Evolutionary conservation across 2,888 invertebrate species (phyloP).

Genomic region (Nemotelus pantherinus): DNA sequence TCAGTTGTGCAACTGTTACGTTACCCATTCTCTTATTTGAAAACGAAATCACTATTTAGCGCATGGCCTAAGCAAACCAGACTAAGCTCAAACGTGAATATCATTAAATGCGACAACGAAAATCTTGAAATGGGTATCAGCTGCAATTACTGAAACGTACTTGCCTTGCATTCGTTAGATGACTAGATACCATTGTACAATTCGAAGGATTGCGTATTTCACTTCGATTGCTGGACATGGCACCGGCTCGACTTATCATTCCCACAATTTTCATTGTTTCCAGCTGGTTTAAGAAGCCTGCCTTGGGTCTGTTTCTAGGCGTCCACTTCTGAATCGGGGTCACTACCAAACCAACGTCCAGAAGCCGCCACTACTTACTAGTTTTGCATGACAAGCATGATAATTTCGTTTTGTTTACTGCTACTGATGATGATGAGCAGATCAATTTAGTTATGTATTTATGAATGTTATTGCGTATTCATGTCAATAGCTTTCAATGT

Average conservation of each 20-base stretch:
- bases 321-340: background rate
- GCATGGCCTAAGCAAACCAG: too few relatives aligned
- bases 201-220: constrained; percentile 15
- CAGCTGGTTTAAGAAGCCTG: constrained; percentile 8
- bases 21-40: background rate
- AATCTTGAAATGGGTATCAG: constrained; percentile 28
- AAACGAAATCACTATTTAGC: too few relatives aligned
- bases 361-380: background rate
- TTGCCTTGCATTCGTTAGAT: constrained; percentile 22
- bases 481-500: too few relatives aligned
- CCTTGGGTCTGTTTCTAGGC: constrained; percentile 29
- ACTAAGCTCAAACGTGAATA: too few relatives aligned
- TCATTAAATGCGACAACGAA: background rate
- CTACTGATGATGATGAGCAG: background rate
- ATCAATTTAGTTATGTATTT: background rate
- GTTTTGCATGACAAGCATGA: background rate
- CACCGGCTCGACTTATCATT: constrained; percentile 2
- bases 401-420: background rate
- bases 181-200: constrained; percentile 27
- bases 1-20: constrained; percentile 16
- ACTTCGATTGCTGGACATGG: constrained; percentile 23
- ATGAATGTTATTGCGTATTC: too few relatives aligned
- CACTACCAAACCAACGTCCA: constrained; percentile 15
- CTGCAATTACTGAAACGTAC: constrained; percentile 10
- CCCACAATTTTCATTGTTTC: constrained; percentile 31